Conservation (phyloP, 2,888 invertebrate genomes). For the Chloroclystis v-ata region DNA sequence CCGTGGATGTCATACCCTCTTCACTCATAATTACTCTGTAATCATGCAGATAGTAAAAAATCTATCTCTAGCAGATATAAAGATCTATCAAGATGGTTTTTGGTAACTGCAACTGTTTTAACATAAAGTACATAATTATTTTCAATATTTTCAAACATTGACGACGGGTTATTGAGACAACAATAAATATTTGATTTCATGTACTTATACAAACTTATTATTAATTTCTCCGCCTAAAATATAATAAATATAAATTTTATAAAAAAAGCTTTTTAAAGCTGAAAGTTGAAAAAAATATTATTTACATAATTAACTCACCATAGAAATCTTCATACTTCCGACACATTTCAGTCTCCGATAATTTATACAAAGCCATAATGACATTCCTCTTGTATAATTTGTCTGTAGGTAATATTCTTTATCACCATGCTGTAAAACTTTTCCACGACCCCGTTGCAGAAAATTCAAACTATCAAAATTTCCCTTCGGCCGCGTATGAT, state of each 20-base stretch:
- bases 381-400: conserved; percentile 11
- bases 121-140: no score
- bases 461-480: conserved; percentile 3
- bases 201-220: no score
- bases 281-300: conserved; percentile 3
- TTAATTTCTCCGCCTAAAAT: conserved; percentile 4
- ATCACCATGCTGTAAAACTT: conserved; percentile 6
- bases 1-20: no score
- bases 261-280: conserved; percentile 2
- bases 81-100: no score
- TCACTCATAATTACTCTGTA: no score
- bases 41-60: no score
- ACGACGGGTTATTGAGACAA: no score
- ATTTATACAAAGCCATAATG: conserved; percentile 11
- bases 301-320: conserved; percentile 4
- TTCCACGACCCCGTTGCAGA: conserved; percentile 3
- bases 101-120: no score
- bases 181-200: no score
- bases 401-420: conserved; percentile 10
- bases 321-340: conserved; percentile 6
- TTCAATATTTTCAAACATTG: no score
- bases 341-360: conserved; percentile 10
- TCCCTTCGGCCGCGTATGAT: no score
- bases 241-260: conserved; percentile 5
- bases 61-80: no score